Evolutionary conservation across 2,888 invertebrate genomes (phyloP), one percentile per base, ranked within the genome.

Genomic region (Ramazzottius varieornatus): DNA sequence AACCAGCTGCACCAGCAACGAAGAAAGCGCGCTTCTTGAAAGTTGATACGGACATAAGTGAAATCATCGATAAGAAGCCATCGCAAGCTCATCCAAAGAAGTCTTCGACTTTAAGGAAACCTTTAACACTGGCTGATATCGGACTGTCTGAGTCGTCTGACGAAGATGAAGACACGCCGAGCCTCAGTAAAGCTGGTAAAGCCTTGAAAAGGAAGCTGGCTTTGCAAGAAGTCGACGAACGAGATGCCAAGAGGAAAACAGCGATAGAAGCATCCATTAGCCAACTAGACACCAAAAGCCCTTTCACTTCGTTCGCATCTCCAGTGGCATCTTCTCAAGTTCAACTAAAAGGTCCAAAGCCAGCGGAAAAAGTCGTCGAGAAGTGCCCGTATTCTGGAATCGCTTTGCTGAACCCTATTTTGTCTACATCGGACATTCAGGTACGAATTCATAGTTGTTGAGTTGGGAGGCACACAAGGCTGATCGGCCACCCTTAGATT

Each of bases 91-190:
- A n/a, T n/a, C n/a, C n/a, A n/a, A n/a, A n/a, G n/a, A n/a, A n/a
- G n/a, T n/a, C n/a, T n/a, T n/a, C n/a, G n/a, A n/a, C n/a, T n/a
- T n/a, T n/a, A n/a, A n/a, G n/a, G n/a, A n/a, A n/a, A n/a, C n/a
- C n/a, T n/a, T 40, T 40, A 24, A 54, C 54, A 8, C 54, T 54
- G 13, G 4, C 20, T 8, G 54, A 54, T 54, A 54, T 54, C 54
- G 54, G 54, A 54, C 24, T 54, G 54, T 54, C 54, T 8, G 54
- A 54, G 29, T 54, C 54, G 54, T 54, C 54, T 13, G 54, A 54
- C n/a, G 54, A 54, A 8, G 54, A 54, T 24, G 54, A 54, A 29
- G 54, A 54, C 24, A 24, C 20, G 20, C 54, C 13, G 16, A 54
- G 4, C 24, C 29, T 54, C 20, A 54, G 54, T 29, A 54, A 54